Conservation (phyloP, 2,888 invertebrate species). For the Nasonia oneida region DNA sequence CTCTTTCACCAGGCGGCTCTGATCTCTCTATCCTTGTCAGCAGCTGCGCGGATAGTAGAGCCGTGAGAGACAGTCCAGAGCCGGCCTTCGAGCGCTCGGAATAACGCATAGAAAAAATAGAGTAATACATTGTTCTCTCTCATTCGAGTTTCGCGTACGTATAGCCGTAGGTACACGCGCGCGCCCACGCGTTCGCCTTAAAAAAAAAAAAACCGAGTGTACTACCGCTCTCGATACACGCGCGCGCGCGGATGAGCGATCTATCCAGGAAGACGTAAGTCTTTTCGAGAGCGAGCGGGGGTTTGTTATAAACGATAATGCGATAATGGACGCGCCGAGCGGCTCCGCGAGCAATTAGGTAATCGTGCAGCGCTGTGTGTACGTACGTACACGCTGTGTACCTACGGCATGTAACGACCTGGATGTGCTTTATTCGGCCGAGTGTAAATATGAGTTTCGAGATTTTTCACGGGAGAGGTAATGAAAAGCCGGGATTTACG, state of each 20-base stretch:
- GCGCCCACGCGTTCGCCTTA: conserved; percentile 26
- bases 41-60: neutral
- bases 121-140: conserved; percentile 68
- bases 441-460: conserved; percentile 3
- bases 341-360: conserved; percentile 48
- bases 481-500: conserved; percentile 40
- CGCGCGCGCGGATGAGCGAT: neutral
- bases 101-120: neutral
- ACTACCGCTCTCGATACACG: neutral
- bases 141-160: conserved; percentile 69
- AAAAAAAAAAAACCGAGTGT: neutral
- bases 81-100: conserved; percentile 1
- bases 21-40: conserved; percentile 65
- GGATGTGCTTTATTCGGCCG: conserved; percentile 27
- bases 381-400: neutral
- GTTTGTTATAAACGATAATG: conserved; percentile 59
- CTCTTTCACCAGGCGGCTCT: conserved; percentile 49
- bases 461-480: conserved; percentile 35
- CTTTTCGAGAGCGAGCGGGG: neutral
- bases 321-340: conserved; percentile 53
- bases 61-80: neutral
- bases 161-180: neutral
- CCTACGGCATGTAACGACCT: conserved; percentile 19
- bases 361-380: conserved; percentile 23
- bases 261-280: conserved; percentile 48